A percentile compares a stretch with the other conserved stretches of the same genome.
Evolutionary conservation across 2,797 vertebrate genomes (phyloP).

Genomic region (Mus minutoides): DNA sequence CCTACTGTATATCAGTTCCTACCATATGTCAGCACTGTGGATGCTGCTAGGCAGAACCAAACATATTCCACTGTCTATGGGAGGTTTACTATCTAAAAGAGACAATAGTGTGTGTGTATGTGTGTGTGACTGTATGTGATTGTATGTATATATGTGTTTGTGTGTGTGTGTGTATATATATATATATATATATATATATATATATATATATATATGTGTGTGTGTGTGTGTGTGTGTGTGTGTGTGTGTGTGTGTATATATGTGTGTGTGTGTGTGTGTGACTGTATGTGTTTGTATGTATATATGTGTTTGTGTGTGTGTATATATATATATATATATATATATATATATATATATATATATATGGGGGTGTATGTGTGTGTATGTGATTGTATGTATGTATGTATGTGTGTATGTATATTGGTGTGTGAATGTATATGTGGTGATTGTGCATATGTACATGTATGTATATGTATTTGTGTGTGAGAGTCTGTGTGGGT

Average conservation of each 20-base stretch:
- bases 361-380: background rate
- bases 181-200: no score
- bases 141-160: background rate
- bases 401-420: background rate
- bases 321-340: no score
- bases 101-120: background rate
- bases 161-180: fast-evolving
- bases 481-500: no score
- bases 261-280: background rate
- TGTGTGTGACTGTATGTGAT: background rate
- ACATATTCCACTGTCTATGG: no score
- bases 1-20: background rate
- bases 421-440: background rate
- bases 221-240: background rate
- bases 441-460: background rate
- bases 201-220: background rate
- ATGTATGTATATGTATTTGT: no score
- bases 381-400: background rate
- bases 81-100: background rate
- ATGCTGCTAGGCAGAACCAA: background rate
- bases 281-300: background rate
- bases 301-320: background rate
- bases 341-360: no score
- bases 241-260: background rate
- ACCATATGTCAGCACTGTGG: background rate